Conservation (phyloP, 2,113 vertebrate species). For the Varanus komodoensis region DNA sequence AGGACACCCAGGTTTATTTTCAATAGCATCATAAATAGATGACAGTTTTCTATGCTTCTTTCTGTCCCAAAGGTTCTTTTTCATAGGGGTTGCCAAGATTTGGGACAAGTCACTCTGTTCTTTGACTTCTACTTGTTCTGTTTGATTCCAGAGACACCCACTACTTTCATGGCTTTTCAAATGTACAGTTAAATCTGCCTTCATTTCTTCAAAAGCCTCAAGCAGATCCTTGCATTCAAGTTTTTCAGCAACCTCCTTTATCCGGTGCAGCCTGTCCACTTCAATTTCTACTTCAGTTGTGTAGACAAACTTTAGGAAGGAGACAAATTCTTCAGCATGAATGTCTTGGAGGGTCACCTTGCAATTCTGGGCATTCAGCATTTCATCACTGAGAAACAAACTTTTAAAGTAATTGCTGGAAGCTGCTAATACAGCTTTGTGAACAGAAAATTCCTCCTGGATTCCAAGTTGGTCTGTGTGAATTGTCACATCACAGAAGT, state of each 20-base stretch:
- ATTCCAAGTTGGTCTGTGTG: constrained; percentile 62
- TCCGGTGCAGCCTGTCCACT: constrained; percentile 62
- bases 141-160: background rate
- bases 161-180: constrained; percentile 44
- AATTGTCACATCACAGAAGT: constrained; percentile 70
- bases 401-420: constrained; percentile 78
- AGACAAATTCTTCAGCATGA: constrained; percentile 70
- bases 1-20: background rate
- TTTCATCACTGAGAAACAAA: constrained; percentile 69
- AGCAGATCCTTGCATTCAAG: constrained; percentile 75
- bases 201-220: constrained; percentile 70
- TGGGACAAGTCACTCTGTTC: constrained; percentile 37
- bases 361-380: constrained; percentile 55
- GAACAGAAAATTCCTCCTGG: constrained; percentile 72
- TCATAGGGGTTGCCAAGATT: constrained; percentile 12
- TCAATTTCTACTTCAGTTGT: constrained; percentile 72
- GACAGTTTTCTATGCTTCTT: constrained; percentile 36
- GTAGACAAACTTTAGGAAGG: constrained; percentile 77
- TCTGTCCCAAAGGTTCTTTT: constrained; percentile 62
- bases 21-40: background rate
- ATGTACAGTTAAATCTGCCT: constrained; percentile 52
- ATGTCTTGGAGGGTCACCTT: constrained; percentile 69
- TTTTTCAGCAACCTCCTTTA: constrained; percentile 67
- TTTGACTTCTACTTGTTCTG: constrained; percentile 14
- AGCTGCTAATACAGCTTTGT: constrained; percentile 74